Base-by-base conservation (phyloP, 2,797 vertebrate genomes). In the Coreius guichenoti region DNA sequence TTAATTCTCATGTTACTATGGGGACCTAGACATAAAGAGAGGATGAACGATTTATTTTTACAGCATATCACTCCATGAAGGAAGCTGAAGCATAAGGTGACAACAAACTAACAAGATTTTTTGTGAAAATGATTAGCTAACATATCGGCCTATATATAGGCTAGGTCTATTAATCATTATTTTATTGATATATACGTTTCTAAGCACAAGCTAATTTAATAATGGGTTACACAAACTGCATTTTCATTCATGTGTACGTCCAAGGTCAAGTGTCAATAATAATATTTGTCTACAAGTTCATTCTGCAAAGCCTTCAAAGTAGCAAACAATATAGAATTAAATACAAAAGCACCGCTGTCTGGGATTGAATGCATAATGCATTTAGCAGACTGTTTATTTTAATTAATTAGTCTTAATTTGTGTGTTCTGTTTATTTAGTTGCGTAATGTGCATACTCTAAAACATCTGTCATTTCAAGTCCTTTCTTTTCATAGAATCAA, bases 381-480 rank as follows among this genome's bases (percentile, higher is more conserved):
- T 86, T 63, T 67, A 36, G 43, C 67, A 70, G 80, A 76, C 45
- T 67, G 45, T 54, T 86, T 76, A 58, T n/a, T 45, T 69, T 1
- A 4, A 8, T 74, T 86, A 86, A 84, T 84, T 79, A 58, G 45
- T 45, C 73, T 74, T 36, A 70, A 16, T 73, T 19, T 75, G 67
- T 86, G 36, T 49, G 2, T 74, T 73, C 56, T 70, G 49, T 65
- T 70, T 8, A 51, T 80, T 67, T 79, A 51, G 74, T 49, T 58
- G 45, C 51, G 73, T 74, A 74, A 67, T 85, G 23, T 56, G 33
- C 33, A 31, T 73, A 83, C 36, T 16, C 29, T 67, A 14, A 33
- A 75, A 5, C 76, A 78, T 26, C n/a, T 76, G 26, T 83, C 23
- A 21, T 69, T 74, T 80, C 33, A 17, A 23, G 39, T 7, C 49